A percentile compares a stretch with the other conserved stretches of the same genome.
These are phyloP conservation scores for Anser brachyrhynchus DNA, from an alignment of 2,113 vertebrate species.

Conservation along the genomic window DNA sequence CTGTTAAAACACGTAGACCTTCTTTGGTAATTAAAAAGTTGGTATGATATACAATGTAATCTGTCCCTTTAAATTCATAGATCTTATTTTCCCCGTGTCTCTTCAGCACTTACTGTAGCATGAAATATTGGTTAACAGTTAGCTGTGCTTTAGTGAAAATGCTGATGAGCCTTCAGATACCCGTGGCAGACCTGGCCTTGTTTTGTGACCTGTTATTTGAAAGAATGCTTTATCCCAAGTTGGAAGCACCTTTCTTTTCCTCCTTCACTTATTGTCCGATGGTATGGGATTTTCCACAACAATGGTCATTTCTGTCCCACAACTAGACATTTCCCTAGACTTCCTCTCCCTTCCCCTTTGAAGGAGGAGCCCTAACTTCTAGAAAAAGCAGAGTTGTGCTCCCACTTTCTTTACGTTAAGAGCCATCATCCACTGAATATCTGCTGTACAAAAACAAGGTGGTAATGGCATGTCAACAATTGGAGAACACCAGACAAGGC, in stretches of 20 bases:
- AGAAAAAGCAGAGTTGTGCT: background rate
- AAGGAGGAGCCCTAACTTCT: constrained; percentile 19
- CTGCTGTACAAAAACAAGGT: constrained; percentile 31
- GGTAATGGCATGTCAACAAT: background rate
- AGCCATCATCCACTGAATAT: constrained; percentile 44
- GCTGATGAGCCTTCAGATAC: background rate
- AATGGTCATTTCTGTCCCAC: background rate
- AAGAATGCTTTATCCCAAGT: background rate
- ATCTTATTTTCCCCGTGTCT: background rate
- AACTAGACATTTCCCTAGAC: background rate
- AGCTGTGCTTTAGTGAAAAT: background rate
- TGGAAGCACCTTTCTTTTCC: background rate
- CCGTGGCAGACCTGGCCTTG: background rate
- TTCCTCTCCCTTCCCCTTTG: background rate
- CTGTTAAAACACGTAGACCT: background rate
- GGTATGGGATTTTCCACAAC: background rate
- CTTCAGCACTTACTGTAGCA: background rate
- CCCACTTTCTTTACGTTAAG: background rate
- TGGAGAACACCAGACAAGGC: background rate
- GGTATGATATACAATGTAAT: background rate
- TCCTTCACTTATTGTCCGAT: background rate
- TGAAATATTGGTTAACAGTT: background rate
- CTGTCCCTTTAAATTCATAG: background rate
- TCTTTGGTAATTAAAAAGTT: background rate
- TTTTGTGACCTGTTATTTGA: background rate